Evolutionary conservation across 2,113 vertebrate genomes (phyloP).

Genomic region (Chinchilla lanigera): DNA sequence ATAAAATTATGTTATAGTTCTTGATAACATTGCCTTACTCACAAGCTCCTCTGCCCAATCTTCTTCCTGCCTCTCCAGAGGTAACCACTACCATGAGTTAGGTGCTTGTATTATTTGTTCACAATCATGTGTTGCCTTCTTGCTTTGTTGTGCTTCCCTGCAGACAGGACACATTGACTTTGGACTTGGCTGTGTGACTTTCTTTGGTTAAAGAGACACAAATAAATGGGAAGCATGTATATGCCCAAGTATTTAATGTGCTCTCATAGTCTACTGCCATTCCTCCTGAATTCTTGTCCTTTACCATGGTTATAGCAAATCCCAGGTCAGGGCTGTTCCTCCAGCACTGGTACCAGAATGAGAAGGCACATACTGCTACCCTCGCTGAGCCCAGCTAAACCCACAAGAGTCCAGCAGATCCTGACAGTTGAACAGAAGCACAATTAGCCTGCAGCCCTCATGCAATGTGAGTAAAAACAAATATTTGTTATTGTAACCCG

Average conservation of each 20-base stretch:
- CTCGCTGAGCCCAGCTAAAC: not conserved
- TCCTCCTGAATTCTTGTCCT: not conserved
- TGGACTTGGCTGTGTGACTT: not conserved
- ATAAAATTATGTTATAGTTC: not conserved
- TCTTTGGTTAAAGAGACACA: not conserved
- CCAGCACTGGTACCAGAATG: not conserved
- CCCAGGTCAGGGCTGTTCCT: not conserved
- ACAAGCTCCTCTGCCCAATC: not conserved
- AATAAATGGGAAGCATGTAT: not conserved
- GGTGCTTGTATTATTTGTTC: not conserved
- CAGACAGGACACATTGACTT: not conserved
- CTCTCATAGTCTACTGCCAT: not conserved
- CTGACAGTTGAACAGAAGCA: not conserved
- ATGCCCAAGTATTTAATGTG: not conserved
- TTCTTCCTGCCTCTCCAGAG: not conserved
- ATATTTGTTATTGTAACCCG: not conserved
- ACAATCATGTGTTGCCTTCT: not conserved
- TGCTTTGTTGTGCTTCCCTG: not conserved
- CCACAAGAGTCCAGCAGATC: not conserved
- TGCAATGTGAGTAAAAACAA: not conserved
- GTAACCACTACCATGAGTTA: not conserved
- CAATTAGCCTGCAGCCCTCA: not conserved
- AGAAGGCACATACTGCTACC: not conserved
- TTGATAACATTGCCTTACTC: not conserved
- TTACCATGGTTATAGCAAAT: not conserved